phyloP scores from a whole-genome alignment of 2,888 invertebrate genomes.

The Scrobipalpa atriplicella region DNA sequence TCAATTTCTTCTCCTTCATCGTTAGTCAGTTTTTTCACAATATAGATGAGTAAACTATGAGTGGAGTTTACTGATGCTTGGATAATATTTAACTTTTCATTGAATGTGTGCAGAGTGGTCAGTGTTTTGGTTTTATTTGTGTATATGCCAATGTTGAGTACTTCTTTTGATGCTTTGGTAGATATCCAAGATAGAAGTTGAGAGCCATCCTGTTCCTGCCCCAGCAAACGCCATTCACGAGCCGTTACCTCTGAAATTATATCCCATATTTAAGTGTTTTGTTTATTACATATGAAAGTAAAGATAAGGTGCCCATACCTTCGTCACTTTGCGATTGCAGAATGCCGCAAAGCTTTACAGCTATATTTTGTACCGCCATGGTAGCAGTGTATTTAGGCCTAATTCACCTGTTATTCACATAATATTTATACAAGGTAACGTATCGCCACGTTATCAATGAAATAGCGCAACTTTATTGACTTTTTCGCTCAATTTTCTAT shows the following conservation, averaged over 20 bases:
- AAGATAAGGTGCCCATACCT: slow-evolving; percentile 57
- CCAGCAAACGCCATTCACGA: slow-evolving; percentile 90
- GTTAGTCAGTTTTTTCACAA: slow-evolving; percentile 81
- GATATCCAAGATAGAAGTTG: slow-evolving; percentile 87
- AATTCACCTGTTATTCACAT: slow-evolving; percentile 50
- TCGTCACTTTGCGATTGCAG: slow-evolving; percentile 73
- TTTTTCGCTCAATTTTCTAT: slow-evolving; percentile 74
- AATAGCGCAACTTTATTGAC: slow-evolving; percentile 62
- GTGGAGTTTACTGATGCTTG: slow-evolving; percentile 90
- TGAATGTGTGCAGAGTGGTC: slow-evolving; percentile 84
- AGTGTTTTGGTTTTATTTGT: slow-evolving; percentile 83
- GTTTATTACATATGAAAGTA: neutral
- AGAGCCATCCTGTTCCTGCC: slow-evolving; percentile 90
- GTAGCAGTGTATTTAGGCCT: slow-evolving; percentile 37
- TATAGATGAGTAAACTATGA: slow-evolving; percentile 86
- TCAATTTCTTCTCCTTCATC: slow-evolving; percentile 57
- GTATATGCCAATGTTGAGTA: slow-evolving; percentile 83
- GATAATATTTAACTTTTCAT: slow-evolving; percentile 85
- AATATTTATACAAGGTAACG: slow-evolving; percentile 41
- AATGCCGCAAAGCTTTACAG: slow-evolving; percentile 82
- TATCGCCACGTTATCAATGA: slow-evolving; percentile 57
- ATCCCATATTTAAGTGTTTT: neutral
- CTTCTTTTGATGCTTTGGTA: slow-evolving; percentile 53
- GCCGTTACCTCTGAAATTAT: slow-evolving; percentile 81
- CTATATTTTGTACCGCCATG: slow-evolving; percentile 80